phyloP scores from a whole-genome alignment of 2,113 vertebrate genomes.

The Thryonomys swinderianus region DNA sequence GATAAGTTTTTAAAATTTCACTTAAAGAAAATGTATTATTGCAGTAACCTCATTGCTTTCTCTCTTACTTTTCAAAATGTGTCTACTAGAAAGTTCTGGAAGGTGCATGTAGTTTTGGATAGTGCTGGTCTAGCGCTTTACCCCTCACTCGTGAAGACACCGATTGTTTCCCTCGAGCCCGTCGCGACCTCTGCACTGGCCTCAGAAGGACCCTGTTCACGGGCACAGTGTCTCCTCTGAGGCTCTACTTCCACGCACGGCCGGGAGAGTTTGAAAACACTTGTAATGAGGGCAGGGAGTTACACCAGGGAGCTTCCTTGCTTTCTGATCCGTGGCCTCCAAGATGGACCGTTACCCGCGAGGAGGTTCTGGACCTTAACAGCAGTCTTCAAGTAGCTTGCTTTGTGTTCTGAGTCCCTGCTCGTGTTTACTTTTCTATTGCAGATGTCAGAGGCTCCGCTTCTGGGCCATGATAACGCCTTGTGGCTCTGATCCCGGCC shows the following conservation, averaged over 20 bases:
- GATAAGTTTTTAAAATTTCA: background rate
- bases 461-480: conserved; percentile 43
- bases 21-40: background rate
- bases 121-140: background rate
- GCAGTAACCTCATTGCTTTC: background rate
- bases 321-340: background rate
- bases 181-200: background rate
- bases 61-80: background rate
- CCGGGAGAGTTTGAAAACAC: background rate
- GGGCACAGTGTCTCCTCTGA: background rate
- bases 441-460: conserved; percentile 40
- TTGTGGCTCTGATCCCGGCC: background rate
- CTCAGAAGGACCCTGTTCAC: background rate
- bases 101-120: background rate
- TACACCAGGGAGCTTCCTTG: background rate
- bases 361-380: background rate
- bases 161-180: background rate
- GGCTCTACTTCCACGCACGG: background rate
- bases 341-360: background rate
- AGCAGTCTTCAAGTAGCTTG: background rate
- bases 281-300: background rate
- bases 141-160: background rate
- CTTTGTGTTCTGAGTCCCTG: conserved; percentile 20
- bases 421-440: conserved; percentile 47
- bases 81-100: background rate